Conservation (phyloP, 2,888 invertebrate genomes). For the Macrophya annulata region DNA sequence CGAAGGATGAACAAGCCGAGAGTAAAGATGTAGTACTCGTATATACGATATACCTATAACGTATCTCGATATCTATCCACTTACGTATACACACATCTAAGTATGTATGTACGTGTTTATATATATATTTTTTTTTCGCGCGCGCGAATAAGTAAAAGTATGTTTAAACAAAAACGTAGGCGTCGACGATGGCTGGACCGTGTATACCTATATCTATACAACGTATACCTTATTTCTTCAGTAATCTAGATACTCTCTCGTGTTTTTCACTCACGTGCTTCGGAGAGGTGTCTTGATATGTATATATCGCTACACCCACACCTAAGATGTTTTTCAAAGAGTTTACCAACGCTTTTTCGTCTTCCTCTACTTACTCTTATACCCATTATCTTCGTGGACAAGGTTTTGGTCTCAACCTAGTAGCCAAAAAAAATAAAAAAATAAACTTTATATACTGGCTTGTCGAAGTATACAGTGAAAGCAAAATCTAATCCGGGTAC, state of each 20-base stretch:
- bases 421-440: constrained; percentile 26
- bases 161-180: constrained; percentile 29
- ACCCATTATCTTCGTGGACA: constrained; percentile 36
- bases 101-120: not conserved
- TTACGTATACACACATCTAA: not conserved
- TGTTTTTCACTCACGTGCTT: constrained; percentile 7
- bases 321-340: constrained; percentile 7
- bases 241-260: constrained; percentile 15
- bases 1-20: constrained; percentile 43
- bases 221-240: not conserved
- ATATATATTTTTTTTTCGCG: not conserved
- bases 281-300: not conserved
- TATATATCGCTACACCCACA: not conserved
- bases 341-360: constrained; percentile 15
- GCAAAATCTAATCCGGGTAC: constrained; percentile 18
- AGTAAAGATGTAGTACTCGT: not conserved
- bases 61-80: constrained; percentile 9
- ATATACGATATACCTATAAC: not conserved
- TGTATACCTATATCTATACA: not conserved
- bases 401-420: constrained; percentile 42
- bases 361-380: not conserved
- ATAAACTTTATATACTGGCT: not conserved
- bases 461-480: constrained; percentile 27
- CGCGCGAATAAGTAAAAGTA: constrained; percentile 13
- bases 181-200: not conserved